Percentiles rank a stretch among this genome's conserved stretches.
Evolutionary conservation across 1,140 invertebrate species (phyloP).

Genomic region (Bathynomus jamesi): DNA sequence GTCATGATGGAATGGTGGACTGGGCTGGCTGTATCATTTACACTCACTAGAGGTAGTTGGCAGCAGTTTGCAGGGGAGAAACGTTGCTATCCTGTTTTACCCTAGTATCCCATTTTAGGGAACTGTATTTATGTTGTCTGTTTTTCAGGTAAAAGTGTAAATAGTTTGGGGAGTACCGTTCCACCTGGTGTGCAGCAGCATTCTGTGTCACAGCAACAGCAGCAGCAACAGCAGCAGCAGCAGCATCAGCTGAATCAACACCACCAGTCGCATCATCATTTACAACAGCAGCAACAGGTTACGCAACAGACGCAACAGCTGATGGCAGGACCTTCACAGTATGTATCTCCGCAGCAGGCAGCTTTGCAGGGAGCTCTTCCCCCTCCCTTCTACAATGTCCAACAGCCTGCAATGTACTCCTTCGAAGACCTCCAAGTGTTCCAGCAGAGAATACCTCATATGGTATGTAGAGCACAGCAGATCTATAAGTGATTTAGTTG

Average conservation of each 20-base stretch:
- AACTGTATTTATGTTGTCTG: no score
- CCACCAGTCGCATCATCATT: not conserved
- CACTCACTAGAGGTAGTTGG: no score
- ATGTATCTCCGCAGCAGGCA: slow-evolving; percentile 25
- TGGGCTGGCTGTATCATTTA: no score
- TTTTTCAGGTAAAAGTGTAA: no score
- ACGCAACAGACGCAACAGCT: slow-evolving; percentile 31
- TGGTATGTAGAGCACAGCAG: slow-evolving; percentile 61
- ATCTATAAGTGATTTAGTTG: no score
- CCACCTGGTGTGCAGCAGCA: no score
- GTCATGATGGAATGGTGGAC: no score
- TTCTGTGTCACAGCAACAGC: slow-evolving; percentile 19
- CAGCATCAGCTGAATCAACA: not conserved
- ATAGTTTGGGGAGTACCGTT: no score
- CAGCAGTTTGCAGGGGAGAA: no score
- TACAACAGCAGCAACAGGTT: slow-evolving; percentile 18
- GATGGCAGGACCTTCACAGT: slow-evolving; percentile 19
- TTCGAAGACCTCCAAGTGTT: slow-evolving; percentile 78
- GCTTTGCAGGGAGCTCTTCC: no score
- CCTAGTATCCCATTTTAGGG: no score
- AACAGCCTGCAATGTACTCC: slow-evolving; percentile 66
- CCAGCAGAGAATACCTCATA: slow-evolving; percentile 62
- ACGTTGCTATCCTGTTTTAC: no score
- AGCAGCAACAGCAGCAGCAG: slow-evolving; percentile 25
- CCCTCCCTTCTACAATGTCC: slow-evolving; percentile 53